Percentiles rank a stretch among this genome's conserved stretches.
Evolutionary conservation across 2,797 vertebrate genomes (phyloP).

Genomic region (Apogon talboti): DNA sequence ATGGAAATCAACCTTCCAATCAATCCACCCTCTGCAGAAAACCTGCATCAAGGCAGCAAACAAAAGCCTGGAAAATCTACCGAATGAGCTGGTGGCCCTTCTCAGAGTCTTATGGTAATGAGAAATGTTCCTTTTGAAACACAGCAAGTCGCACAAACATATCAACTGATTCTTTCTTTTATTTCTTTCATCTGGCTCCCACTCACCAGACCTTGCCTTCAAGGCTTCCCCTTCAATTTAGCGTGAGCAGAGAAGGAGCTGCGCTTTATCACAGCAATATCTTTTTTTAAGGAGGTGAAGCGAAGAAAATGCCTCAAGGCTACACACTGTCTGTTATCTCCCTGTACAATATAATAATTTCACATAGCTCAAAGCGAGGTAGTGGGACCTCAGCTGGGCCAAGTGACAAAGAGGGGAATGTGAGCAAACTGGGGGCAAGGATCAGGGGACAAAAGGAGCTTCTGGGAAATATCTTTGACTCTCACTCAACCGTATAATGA

Average conservation of each 20-base stretch:
- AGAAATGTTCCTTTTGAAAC: slow-evolving; percentile 56
- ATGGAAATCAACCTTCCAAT: slow-evolving; percentile 49
- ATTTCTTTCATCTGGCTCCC: slow-evolving; percentile 73
- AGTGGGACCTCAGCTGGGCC: slow-evolving; percentile 71
- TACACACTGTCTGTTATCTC: slow-evolving; percentile 80
- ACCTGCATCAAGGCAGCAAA: slow-evolving; percentile 43
- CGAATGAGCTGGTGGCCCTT: slow-evolving; percentile 44
- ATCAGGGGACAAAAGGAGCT: slow-evolving; percentile 56
- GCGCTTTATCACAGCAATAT: slow-evolving; percentile 79
- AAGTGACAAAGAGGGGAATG: slow-evolving; percentile 64
- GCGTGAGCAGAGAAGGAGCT: slow-evolving; percentile 60
- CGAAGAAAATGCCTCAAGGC: slow-evolving; percentile 78
- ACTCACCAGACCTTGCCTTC: slow-evolving; percentile 73
- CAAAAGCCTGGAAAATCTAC: slow-evolving; percentile 29
- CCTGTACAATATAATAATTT: slow-evolving; percentile 79
- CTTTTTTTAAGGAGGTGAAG: slow-evolving; percentile 78
- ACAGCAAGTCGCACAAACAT: slow-evolving; percentile 63
- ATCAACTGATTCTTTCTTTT: slow-evolving; percentile 54
- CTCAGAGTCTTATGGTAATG: slow-evolving; percentile 52
- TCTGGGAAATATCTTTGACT: slow-evolving; percentile 60
- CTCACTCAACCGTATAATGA: slow-evolving; percentile 58
- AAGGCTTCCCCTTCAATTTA: slow-evolving; percentile 76
- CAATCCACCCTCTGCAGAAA: slow-evolving; percentile 46
- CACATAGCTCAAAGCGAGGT: slow-evolving; percentile 74
- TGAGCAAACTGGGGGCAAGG: slow-evolving; percentile 69